Evolutionary conservation across 2,113 vertebrate species (phyloP).

Genomic region (Serinus canaria): DNA sequence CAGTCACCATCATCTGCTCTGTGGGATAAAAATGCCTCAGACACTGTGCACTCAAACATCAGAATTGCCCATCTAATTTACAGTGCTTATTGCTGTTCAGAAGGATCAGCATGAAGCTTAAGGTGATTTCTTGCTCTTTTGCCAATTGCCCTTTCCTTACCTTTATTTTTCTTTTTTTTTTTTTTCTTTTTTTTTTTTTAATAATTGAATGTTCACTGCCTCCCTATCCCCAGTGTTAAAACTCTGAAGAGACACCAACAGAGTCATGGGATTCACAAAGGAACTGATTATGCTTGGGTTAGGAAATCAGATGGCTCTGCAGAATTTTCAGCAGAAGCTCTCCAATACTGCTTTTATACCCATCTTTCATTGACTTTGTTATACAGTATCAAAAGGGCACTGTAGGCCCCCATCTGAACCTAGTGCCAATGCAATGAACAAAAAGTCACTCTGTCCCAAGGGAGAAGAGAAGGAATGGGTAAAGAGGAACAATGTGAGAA

Average conservation of each 20-base stretch:
- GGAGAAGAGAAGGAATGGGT: not conserved
- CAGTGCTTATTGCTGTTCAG: not conserved
- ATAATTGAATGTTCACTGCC: not conserved
- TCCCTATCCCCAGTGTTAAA: not conserved
- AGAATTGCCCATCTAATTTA: not conserved
- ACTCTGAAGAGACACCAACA: not conserved
- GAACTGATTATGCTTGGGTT: not conserved
- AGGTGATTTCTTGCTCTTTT: not conserved
- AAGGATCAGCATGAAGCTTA: not conserved
- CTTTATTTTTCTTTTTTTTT: not conserved
- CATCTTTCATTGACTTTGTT: not conserved
- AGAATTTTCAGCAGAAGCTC: not conserved
- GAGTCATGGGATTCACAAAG: not conserved
- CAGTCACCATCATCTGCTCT: slow-evolving; percentile 20
- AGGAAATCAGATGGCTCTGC: not conserved
- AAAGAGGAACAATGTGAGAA: not conserved
- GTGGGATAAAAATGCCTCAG: slow-evolving; percentile 9
- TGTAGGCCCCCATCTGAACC: not conserved
- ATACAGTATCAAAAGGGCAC: not conserved
- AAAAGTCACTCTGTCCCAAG: not conserved
- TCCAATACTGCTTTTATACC: not conserved
- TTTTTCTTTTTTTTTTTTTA: not conserved
- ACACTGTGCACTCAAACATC: not conserved
- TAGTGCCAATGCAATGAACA: not conserved
- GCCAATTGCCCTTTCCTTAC: not conserved